Evolutionary conservation across 2,888 invertebrate genomes (phyloP).

Genomic region (Ectropis crepuscularia): DNA sequence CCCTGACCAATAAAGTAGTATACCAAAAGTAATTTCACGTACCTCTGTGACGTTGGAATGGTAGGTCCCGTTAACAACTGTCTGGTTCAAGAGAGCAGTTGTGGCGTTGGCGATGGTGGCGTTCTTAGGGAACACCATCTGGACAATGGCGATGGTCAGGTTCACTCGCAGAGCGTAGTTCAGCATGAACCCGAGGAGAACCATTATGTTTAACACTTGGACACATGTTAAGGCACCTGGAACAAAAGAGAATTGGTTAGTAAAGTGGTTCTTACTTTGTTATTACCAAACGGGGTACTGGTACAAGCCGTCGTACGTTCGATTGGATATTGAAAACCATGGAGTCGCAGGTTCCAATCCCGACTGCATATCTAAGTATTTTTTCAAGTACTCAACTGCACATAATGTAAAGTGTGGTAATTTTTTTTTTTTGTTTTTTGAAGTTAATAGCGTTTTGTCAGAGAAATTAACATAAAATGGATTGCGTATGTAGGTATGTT

Average conservation of each 20-base stretch:
- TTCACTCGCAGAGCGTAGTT: constrained; percentile 95
- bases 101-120: constrained; percentile 39
- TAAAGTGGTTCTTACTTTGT: not conserved
- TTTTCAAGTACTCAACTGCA: too few relatives aligned
- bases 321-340: too few relatives aligned
- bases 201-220: constrained; percentile 92
- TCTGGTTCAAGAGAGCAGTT: constrained; percentile 47
- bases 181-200: constrained; percentile 94
- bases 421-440: too few relatives aligned
- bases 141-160: constrained; percentile 93
- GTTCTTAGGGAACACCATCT: constrained; percentile 86
- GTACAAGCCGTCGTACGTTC: too few relatives aligned
- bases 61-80: constrained; percentile 56
- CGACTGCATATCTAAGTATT: too few relatives aligned
- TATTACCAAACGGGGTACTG: too few relatives aligned
- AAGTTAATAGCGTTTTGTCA: too few relatives aligned
- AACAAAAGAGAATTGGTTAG: constrained; percentile 39
- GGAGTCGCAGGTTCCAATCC: too few relatives aligned
- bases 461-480: too few relatives aligned
- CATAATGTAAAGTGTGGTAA: too few relatives aligned
- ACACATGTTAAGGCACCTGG: constrained; percentile 91
- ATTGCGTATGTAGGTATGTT: too few relatives aligned
- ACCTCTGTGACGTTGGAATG: constrained; percentile 74
- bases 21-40: constrained; percentile 17
- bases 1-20: too few relatives aligned